Percentiles rank a stretch among this genome's conserved stretches.
phyloP scores from a whole-genome alignment of 2,888 invertebrate species.

The Eristalis arbustorum region DNA sequence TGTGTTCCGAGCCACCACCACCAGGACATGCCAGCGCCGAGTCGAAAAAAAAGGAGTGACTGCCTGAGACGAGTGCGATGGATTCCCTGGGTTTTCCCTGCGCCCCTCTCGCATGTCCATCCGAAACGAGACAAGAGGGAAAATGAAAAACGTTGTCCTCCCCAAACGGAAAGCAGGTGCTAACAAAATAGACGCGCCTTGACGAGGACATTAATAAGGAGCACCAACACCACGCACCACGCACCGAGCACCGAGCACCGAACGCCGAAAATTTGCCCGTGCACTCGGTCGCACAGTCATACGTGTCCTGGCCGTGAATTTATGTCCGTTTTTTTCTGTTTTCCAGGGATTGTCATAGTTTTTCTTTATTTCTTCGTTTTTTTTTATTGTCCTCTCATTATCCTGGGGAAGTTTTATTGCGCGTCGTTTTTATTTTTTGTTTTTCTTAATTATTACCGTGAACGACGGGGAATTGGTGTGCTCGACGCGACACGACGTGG shows the following conservation, averaged over 20 bases:
- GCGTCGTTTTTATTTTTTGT: slow-evolving; percentile 1
- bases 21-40: neutral
- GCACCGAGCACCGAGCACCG: no score
- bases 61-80: no score
- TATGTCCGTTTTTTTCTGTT: slow-evolving; percentile 1
- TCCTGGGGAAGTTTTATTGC: slow-evolving; percentile 34
- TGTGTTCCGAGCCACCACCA: slow-evolving; percentile 47
- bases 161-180: slow-evolving; percentile 65
- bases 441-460: slow-evolving; percentile 34
- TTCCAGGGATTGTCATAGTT: slow-evolving; percentile 52
- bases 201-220: slow-evolving; percentile 59
- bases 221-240: no score
- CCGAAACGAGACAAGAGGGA: slow-evolving; percentile 12
- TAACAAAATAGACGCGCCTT: slow-evolving; percentile 60
- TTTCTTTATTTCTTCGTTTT: slow-evolving; percentile 34
- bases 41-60: no score
- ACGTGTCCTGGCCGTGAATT: slow-evolving; percentile 30
- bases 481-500: no score
- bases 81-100: neutral
- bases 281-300: neutral
- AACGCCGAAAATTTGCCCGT: neutral
- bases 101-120: slow-evolving; percentile 13
- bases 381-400: slow-evolving; percentile 57
- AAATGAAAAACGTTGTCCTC: neutral
- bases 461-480: slow-evolving; percentile 10